These are phyloP conservation scores for Sebastes wilsoni DNA, from an alignment of 2,797 vertebrate genomes.

Conservation along the genomic window DNA sequence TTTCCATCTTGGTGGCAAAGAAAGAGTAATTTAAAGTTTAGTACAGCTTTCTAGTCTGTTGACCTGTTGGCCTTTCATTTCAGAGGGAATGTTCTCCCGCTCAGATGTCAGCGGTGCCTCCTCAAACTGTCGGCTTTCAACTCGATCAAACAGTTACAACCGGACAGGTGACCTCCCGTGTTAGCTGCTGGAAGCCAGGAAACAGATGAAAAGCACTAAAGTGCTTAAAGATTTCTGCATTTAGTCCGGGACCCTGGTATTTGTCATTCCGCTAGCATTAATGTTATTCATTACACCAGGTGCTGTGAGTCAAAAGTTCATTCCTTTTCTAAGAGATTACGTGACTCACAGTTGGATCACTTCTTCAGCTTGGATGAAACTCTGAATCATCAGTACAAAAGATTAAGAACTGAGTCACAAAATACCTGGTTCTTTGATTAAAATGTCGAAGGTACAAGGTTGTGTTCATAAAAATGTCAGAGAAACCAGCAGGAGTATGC, in stretches of 20 bases:
- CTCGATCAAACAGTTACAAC: neutral
- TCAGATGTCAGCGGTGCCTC: neutral
- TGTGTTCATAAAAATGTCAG: neutral
- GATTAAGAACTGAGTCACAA: neutral
- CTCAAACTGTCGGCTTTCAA: neutral
- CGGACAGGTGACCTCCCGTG: neutral
- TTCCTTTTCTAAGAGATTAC: neutral
- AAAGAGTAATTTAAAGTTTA: constrained; percentile 1
- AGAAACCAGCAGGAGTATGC: no score
- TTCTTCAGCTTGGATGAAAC: neutral
- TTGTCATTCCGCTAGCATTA: neutral
- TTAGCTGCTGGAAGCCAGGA: neutral
- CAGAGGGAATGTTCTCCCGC: neutral
- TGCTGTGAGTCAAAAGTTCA: neutral
- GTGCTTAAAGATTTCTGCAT: neutral
- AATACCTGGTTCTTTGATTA: neutral
- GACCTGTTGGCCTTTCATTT: neutral
- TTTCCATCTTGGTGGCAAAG: neutral
- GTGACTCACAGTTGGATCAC: neutral
- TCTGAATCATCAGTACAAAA: neutral
- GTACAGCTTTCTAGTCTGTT: neutral
- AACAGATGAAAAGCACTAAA: neutral
- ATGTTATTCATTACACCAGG: neutral
- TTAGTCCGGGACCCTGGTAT: neutral
- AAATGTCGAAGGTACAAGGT: neutral